These are phyloP conservation scores for Eristalinus aeneus DNA, from an alignment of 2,888 invertebrate species.

Conservation along the genomic window DNA sequence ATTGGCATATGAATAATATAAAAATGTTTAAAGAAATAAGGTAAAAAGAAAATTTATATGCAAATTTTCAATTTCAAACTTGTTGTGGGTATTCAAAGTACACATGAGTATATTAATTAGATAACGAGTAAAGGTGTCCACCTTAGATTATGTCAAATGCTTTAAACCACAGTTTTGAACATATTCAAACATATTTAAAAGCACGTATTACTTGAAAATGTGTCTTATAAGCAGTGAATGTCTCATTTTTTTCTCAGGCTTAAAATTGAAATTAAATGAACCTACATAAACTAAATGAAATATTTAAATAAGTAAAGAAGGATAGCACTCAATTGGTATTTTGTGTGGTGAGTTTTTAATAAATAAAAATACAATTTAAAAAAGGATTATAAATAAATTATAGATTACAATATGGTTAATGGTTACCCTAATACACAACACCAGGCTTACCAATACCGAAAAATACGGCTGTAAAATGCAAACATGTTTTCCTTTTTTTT, in stretches of 20 bases:
- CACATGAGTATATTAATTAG: background rate
- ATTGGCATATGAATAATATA: background rate
- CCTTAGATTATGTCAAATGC: background rate
- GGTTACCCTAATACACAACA: background rate
- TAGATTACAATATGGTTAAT: background rate
- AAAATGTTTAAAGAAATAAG: background rate
- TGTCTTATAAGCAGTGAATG: background rate
- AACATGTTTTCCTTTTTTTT: no score
- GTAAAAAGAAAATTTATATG: background rate
- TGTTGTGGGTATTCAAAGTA: background rate
- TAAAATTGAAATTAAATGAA: background rate
- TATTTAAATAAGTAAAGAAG: conserved; percentile 49
- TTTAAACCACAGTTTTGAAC: background rate
- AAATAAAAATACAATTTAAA: conserved; percentile 23
- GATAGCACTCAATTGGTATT: conserved; percentile 74
- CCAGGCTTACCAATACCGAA: background rate
- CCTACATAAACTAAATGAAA: conserved; percentile 11
- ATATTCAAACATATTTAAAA: background rate
- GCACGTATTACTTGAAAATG: background rate
- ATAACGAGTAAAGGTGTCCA: background rate
- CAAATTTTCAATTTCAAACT: background rate
- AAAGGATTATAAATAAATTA: conserved; percentile 8
- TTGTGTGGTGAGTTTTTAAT: conserved; percentile 80
- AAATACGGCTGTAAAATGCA: no score
- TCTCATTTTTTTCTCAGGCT: background rate